Evolutionary conservation across 2,113 vertebrate species (phyloP).

Genomic region (Sorex araneus): DNA sequence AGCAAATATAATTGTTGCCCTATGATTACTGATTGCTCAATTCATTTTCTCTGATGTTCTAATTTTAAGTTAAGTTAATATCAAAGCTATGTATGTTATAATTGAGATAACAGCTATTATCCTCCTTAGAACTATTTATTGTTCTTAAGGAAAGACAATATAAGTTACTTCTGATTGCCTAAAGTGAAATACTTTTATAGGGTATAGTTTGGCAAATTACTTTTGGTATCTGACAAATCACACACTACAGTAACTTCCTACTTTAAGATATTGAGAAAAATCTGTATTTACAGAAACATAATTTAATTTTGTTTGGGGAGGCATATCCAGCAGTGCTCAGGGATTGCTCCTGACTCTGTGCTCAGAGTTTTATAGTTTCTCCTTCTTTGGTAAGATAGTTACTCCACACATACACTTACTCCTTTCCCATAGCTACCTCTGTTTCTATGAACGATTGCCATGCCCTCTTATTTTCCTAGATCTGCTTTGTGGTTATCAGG

Average conservation of each 20-base stretch:
- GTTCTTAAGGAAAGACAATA: background rate
- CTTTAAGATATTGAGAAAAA: background rate
- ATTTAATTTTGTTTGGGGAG: too few species aligned
- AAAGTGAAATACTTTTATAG: background rate
- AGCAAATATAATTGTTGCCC: background rate
- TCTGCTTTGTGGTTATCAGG: background rate
- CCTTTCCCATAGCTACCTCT: background rate
- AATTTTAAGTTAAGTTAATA: background rate
- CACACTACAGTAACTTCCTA: background rate
- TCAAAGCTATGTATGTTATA: background rate
- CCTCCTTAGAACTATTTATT: background rate
- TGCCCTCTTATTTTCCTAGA: background rate
- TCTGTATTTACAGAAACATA: background rate
- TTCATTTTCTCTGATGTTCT: background rate
- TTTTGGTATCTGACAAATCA: background rate
- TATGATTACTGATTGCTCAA: background rate
- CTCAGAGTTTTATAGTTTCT: background rate
- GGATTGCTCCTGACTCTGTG: too few species aligned
- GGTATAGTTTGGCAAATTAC: background rate
- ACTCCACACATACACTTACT: background rate
- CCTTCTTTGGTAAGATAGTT: background rate
- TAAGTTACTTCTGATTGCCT: background rate
- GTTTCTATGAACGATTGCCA: background rate
- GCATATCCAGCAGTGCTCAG: too few species aligned
- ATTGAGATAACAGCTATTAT: background rate